Base-by-base conservation (phyloP, 2,888 invertebrate genomes). In the Scrobipalpa atriplicella region DNA sequence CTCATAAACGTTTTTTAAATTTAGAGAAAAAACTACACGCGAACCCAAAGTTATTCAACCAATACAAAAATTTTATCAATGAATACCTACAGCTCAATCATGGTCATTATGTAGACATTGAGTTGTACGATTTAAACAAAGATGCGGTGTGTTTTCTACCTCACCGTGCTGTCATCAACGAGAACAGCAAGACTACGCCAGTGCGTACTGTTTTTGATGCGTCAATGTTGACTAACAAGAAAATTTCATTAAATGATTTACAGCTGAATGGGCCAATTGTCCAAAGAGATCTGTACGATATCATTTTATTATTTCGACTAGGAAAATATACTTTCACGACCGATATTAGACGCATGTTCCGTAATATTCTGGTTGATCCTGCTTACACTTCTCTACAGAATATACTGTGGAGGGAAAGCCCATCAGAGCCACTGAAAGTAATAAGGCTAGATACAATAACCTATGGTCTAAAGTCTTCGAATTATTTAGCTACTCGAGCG, bases 1-100 rank as follows among this genome's bases (percentile, higher is more conserved):
- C 73, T 2, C 19, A 67, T 1, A 64, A 69, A n/a, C 66, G 71
- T 13, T 75, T 72, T 67, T 8, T 63, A 3, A 73, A 66, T 58
- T 43, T 73, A 21, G 71, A 75, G 61, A 70, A 69, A 47, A 68
- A 38, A 19, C 41, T 72, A 1, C 67, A 68, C 0, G 67, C 60
- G 47, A 18, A 74, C 58, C n/a, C 39, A 10, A 6, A 16, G 13
- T 16, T 51, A 2, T 51, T 51, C n/a, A 16, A n/a, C 1, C 16
- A 16, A 3, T 51, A 51, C 16, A 13, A n/a, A 16, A 2, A 51
- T 6, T 51, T 51, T 16, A 51, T 51, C 1, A 13, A 51, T 51
- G 51, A 51, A 16, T 51, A 51, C 16, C 7, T 51, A 51, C 1
- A 11, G 3, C 7, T 51, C 1, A 16, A 16, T 51, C 51, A 51